These are phyloP conservation scores for Lordiphosa mommai DNA, from an alignment of 1,140 invertebrate species.

Conservation along the genomic window DNA sequence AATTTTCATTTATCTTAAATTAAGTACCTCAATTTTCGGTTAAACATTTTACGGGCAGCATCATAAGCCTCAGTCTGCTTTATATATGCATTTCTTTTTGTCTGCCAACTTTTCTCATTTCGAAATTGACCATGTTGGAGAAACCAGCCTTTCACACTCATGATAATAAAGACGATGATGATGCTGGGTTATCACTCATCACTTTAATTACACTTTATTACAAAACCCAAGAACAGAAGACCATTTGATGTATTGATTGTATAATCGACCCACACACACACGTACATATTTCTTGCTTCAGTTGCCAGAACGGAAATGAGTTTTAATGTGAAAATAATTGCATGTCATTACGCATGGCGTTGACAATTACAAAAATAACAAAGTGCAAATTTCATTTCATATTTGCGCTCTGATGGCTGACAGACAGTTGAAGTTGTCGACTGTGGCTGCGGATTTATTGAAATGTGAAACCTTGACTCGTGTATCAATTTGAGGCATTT, in stretches of 20 bases:
- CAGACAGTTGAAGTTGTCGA: slow-evolving; percentile 30
- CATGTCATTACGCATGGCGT: slow-evolving; percentile 43
- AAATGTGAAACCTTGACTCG: slow-evolving; percentile 47
- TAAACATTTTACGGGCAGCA: no score
- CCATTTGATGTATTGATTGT: slow-evolving; percentile 55
- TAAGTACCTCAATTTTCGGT: no score
- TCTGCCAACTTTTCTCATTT: slow-evolving; percentile 52
- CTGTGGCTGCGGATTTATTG: slow-evolving; percentile 21
- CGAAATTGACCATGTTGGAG: slow-evolving; percentile 57
- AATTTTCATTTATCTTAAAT: no score
- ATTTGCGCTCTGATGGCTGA: slow-evolving; percentile 43
- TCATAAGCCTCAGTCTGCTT: no score
- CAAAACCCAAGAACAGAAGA: slow-evolving; percentile 15
- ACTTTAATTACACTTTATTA: slow-evolving; percentile 60
- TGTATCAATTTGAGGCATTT: slow-evolving; percentile 11
- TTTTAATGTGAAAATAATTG: slow-evolving; percentile 72
- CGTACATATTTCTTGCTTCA: slow-evolving; percentile 59
- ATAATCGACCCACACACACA: slow-evolving; percentile 43
- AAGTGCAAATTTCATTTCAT: slow-evolving; percentile 50
- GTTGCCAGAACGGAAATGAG: slow-evolving; percentile 63
- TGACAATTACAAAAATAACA: no score
- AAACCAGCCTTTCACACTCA: slow-evolving; percentile 12
- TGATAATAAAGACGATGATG: slow-evolving; percentile 19
- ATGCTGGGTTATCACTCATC: slow-evolving; percentile 28
- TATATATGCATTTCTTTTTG: no score